Conservation (phyloP, 2,888 invertebrate genomes). For the Melangyna quadrimaculata region DNA sequence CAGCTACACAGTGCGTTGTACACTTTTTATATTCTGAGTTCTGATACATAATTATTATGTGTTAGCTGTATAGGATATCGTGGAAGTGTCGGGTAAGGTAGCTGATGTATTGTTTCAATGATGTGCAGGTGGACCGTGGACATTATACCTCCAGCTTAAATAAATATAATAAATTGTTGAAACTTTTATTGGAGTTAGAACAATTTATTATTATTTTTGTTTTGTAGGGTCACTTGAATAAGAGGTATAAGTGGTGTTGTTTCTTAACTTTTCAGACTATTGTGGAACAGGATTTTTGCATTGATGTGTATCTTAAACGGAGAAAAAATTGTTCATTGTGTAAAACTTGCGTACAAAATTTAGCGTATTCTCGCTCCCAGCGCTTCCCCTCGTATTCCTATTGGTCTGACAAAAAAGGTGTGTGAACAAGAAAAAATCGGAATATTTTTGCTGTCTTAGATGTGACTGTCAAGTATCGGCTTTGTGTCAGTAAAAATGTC, state of each 20-base stretch:
- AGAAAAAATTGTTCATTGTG: too few relatives aligned
- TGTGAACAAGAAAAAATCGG: too few relatives aligned
- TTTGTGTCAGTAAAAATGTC: too few relatives aligned
- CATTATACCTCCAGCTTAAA: background rate
- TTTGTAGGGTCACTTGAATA: background rate
- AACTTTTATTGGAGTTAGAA: background rate
- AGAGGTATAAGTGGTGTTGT: background rate
- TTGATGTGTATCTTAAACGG: too few relatives aligned
- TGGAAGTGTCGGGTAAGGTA: background rate
- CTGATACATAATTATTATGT: background rate
- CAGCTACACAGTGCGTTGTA: conserved; percentile 52
- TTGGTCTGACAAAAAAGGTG: too few relatives aligned
- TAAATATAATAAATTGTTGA: conserved; percentile 41
- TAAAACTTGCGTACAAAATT: too few relatives aligned
- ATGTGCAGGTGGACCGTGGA: conserved; percentile 42
- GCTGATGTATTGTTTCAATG: conserved; percentile 23
- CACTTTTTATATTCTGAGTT: background rate
- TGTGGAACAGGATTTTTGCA: too few relatives aligned
- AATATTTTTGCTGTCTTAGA: too few relatives aligned
- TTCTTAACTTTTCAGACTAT: background rate
- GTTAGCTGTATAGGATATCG: background rate
- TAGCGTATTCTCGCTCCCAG: too few relatives aligned
- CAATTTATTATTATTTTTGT: background rate
- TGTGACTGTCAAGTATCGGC: too few relatives aligned
- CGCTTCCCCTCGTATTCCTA: too few relatives aligned